Evolutionary conservation across 2,113 vertebrate genomes (phyloP).

Genomic region (Notiomystis cincta): DNA sequence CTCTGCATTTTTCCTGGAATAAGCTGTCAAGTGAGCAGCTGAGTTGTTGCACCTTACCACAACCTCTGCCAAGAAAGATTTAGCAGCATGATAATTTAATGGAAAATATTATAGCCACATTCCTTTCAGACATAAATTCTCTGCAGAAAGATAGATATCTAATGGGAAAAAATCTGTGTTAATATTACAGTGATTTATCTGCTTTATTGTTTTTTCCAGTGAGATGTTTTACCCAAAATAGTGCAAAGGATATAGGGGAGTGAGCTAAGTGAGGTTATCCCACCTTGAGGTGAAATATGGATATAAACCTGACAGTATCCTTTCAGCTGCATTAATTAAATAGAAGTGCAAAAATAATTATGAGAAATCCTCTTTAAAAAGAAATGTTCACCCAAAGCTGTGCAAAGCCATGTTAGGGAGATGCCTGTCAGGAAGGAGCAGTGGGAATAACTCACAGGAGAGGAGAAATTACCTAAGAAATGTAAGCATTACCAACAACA

Average conservation of each 20-base stretch:
- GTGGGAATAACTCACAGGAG: not conserved
- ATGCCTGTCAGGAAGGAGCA: not conserved
- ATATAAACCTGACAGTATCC: not conserved
- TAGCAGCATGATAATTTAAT: not conserved
- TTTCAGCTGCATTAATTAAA: not conserved
- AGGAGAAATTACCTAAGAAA: not conserved
- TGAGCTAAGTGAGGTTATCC: not conserved
- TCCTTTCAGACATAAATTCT: conserved; percentile 15
- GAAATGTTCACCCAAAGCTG: not conserved
- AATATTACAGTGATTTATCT: not conserved
- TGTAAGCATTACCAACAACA: not conserved
- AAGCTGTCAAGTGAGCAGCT: conserved; percentile 12
- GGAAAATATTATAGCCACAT: conserved; percentile 24
- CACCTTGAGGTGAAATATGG: not conserved
- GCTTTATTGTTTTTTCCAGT: not conserved
- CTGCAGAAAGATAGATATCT: not conserved
- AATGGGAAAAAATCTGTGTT: not conserved
- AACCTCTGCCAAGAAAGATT: conserved; percentile 1
- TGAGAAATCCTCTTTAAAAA: not conserved
- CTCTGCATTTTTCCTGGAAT: not conserved
- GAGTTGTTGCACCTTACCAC: not conserved
- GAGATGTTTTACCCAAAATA: not conserved
- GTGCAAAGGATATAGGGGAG: not conserved
- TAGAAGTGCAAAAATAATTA: not conserved
- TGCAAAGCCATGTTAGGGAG: not conserved